Percentiles rank a stretch among this genome's conserved stretches.
Conservation (phyloP, 2,113 vertebrate genomes). For the Psophia crepitans region DNA sequence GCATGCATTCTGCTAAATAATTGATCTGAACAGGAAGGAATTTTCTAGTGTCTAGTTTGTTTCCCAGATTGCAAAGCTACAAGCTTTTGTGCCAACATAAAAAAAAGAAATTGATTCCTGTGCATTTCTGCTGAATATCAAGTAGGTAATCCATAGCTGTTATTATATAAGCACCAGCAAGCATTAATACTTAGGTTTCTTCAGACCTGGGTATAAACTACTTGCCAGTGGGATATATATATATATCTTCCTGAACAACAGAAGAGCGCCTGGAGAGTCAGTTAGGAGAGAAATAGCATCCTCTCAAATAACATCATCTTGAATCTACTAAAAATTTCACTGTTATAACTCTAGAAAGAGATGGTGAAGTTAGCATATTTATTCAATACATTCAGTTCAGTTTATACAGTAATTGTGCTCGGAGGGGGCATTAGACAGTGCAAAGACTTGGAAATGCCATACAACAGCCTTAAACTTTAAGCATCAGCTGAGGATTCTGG, state of each 20-base stretch:
- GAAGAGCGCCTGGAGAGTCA: neutral
- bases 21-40: neutral
- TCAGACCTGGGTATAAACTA: neutral
- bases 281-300: neutral
- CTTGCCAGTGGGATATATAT: neutral
- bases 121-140: neutral
- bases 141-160: neutral
- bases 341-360: neutral
- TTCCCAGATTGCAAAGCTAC: neutral
- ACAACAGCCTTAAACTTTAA: neutral
- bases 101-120: neutral
- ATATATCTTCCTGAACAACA: neutral
- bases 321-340: neutral
- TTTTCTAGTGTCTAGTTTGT: neutral
- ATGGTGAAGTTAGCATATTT: neutral
- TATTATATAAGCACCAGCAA: neutral
- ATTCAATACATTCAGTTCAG: neutral
- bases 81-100: neutral
- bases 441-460: neutral
- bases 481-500: neutral
- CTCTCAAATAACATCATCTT: neutral
- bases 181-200: neutral
- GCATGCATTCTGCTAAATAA: neutral
- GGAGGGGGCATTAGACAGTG: neutral
- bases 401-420: neutral